Evolutionary conservation across 2,113 vertebrate genomes (phyloP), one percentile per base, ranked within the genome.

Genomic region (Elephantulus edwardii): DNA sequence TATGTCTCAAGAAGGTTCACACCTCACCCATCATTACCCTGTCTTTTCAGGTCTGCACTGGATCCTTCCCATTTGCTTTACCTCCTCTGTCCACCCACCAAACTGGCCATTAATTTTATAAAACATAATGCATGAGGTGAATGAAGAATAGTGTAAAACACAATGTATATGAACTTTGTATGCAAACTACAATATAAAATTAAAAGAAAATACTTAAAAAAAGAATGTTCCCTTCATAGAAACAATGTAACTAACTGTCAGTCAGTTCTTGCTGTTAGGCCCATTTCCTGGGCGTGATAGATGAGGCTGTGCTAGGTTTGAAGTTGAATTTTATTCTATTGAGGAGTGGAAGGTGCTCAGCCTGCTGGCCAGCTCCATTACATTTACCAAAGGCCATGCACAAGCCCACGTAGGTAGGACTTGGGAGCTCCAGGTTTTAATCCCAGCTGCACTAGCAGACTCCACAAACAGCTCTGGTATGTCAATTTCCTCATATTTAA

Each of bases 401-500:
- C 6, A 77, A 44, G 80, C 48, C 38, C n/a, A 6, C 1, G 1
- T 14, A 24, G 1, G 40, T 71, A 58, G 75, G 20, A 86, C 54
- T 89, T 75, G 85, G 64, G 92, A 81, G 58, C 58, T 28, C 83
- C 83, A 64, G 28, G 4, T 60, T 93, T 81, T 82, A 90, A 77
- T 88, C 66, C 88, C 80, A 75, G 71, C 22, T 50, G 83, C 75
- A 83, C 74, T 74, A 42, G 58, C 70, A 14, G 3, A 60, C 83
- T 92, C 84, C 48, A 30, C 62, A 72, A 93, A 76, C 19, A 44
- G 62, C 92, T 89, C 48, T 54, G 92, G 90, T 60, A 54, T 84
- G 58, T 76, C 12, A 24, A 82, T 89, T 94, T 94, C 89, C 89
- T 96, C 93, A 95, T 93, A 68, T 85, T 95, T 94, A 93, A 95